These are phyloP conservation scores for Peromyscus leucopus DNA, from an alignment of 2,113 vertebrate species.

Conservation along the genomic window DNA sequence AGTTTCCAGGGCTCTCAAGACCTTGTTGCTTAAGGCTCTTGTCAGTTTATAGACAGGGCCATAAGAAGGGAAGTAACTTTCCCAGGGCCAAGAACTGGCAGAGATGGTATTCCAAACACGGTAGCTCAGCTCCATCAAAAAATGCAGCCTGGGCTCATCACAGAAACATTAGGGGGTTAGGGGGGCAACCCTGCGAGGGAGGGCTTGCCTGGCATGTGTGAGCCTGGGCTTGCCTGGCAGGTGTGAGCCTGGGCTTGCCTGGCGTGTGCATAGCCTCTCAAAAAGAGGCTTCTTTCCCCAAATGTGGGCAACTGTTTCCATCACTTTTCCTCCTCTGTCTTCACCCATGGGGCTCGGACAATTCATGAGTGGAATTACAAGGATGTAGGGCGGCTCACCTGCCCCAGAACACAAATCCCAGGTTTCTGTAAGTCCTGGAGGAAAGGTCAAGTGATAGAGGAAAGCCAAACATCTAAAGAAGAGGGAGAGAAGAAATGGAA, in stretches of 20 bases:
- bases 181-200: neutral
- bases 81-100: neutral
- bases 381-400: neutral
- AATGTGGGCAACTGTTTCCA: neutral
- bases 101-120: neutral
- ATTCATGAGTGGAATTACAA: neutral
- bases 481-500: neutral
- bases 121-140: neutral
- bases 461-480: accelerated
- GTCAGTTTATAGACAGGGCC: neutral
- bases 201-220: no score
- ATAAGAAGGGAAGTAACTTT: neutral
- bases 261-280: accelerated
- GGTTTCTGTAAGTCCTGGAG: neutral
- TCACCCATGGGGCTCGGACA: neutral
- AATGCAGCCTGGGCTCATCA: neutral
- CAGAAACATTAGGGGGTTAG: neutral
- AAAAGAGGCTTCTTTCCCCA: neutral
- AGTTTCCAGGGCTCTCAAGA: accelerated
- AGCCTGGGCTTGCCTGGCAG: neutral
- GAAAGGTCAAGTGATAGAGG: neutral
- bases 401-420: no score
- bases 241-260: no score
- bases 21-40: accelerated
- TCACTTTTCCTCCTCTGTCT: no score